phyloP scores from a whole-genome alignment of 2,797 vertebrate genomes.

The Chrosomus eos region DNA sequence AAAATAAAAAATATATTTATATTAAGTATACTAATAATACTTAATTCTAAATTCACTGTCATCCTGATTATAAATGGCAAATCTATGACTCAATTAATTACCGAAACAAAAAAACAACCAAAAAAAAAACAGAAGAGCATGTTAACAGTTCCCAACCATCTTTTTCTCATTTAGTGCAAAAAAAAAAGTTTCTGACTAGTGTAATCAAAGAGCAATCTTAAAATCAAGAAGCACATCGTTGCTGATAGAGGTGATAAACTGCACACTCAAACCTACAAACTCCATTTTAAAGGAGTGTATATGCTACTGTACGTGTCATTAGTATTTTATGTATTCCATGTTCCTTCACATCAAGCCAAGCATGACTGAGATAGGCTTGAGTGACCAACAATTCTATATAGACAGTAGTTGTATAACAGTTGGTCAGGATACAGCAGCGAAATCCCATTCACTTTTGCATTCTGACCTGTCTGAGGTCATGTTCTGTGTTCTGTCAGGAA shows the following conservation, averaged over 20 bases:
- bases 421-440: conserved; percentile 21
- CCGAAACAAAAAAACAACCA: neutral
- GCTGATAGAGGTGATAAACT: conserved; percentile 3
- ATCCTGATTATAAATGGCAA: neutral
- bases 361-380: neutral
- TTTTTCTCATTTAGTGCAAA: neutral
- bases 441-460: conserved; percentile 38
- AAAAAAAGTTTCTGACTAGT: neutral
- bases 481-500: conserved; percentile 12
- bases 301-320: too few relatives aligned
- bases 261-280: neutral
- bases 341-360: neutral
- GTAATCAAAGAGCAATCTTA: neutral
- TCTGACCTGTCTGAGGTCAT: conserved; percentile 23
- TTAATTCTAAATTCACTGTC: neutral
- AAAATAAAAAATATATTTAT: too few relatives aligned
- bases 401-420: conserved; percentile 3
- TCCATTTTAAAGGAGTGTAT: neutral
- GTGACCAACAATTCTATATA: neutral
- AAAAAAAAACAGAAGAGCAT: neutral
- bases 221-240: neutral
- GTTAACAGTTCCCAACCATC: neutral
- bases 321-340: neutral
- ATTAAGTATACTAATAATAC: neutral
- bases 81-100: neutral